Evolutionary conservation across 2,113 vertebrate species (phyloP).

Genomic region (Tetrax tetrax): DNA sequence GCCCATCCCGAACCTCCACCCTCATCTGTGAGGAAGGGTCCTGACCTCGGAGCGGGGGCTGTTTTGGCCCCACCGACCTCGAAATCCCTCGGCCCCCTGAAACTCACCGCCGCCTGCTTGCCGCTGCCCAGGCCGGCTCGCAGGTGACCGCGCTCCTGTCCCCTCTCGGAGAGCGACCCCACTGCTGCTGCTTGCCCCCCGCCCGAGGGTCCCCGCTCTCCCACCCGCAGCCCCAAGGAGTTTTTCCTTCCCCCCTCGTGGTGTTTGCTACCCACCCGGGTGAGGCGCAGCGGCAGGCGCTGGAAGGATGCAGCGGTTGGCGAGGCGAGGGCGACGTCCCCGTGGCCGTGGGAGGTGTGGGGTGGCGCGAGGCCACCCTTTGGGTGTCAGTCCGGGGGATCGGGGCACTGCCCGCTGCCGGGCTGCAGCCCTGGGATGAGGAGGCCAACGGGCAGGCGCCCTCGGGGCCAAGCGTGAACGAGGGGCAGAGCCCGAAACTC

Average conservation of each 20-base stretch:
- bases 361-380: not conserved
- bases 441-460: accelerated
- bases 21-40: too few relatives aligned
- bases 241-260: too few relatives aligned
- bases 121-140: not conserved
- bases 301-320: not conserved
- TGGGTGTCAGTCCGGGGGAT: not conserved
- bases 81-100: too few relatives aligned
- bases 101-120: not conserved
- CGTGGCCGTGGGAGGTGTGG: accelerated
- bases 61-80: too few relatives aligned
- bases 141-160: not conserved
- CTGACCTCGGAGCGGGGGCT: too few relatives aligned
- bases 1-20: accelerated
- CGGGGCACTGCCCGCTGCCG: not conserved
- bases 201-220: not conserved
- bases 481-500: not conserved
- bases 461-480: accelerated
- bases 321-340: accelerated
- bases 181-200: not conserved
- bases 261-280: not conserved
- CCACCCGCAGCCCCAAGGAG: not conserved
- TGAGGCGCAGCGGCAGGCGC: not conserved
- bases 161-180: not conserved
- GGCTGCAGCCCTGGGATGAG: not conserved